phyloP scores from a whole-genome alignment of 2,797 vertebrate genomes.

The Chiloscyllium punctatum region DNA sequence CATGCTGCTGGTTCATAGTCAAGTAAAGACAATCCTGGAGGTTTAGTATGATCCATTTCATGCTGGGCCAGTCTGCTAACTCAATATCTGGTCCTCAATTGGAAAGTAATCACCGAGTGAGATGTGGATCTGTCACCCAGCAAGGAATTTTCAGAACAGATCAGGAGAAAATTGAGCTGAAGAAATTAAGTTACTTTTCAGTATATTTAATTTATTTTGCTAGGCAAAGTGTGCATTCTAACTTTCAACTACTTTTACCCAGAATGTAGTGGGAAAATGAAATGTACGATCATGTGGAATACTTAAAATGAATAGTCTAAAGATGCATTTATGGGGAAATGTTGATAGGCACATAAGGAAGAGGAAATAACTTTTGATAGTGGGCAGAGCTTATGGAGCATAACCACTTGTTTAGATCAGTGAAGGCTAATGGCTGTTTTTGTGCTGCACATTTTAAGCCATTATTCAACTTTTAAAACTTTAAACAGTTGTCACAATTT shows the following conservation, averaged over 20 bases:
- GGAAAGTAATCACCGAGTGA: neutral
- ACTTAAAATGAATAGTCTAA: neutral
- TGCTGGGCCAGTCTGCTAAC: neutral
- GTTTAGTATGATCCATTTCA: neutral
- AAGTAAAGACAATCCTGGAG: neutral
- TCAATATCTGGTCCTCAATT: neutral
- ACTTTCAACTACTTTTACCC: neutral
- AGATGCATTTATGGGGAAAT: neutral
- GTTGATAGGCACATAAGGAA: neutral
- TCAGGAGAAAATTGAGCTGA: neutral
- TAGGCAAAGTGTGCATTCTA: neutral
- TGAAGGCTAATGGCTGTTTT: neutral
- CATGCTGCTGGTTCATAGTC: neutral
- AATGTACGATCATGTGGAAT: neutral
- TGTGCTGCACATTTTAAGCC: neutral
- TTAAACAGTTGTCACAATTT: neutral
- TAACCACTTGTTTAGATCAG: neutral
- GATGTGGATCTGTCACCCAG: neutral
- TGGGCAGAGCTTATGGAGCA: neutral
- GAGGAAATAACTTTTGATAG: neutral
- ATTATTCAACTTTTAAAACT: neutral
- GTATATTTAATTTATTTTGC: neutral
- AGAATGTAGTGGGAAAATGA: neutral
- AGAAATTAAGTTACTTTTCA: neutral
- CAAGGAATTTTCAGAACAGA: neutral